Percentiles rank a stretch among this genome's conserved stretches.
Evolutionary conservation across 2,797 vertebrate genomes (phyloP).

Genomic region (Halcyon smyrnensis): DNA sequence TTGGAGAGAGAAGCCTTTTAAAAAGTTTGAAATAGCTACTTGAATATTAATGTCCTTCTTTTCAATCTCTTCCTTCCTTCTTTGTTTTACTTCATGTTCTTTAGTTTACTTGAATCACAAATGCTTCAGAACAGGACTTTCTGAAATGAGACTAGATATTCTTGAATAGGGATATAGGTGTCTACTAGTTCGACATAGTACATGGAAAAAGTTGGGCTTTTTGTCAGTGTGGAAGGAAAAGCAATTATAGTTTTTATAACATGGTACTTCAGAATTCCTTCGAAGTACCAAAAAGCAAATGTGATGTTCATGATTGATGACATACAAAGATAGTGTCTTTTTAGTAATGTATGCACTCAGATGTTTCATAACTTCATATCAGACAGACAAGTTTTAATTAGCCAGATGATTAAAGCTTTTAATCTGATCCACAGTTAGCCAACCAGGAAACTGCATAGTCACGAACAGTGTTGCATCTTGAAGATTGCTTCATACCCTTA

Average conservation of each 20-base stretch:
- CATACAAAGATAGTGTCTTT: neutral
- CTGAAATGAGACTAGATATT: neutral
- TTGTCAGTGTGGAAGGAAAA: neutral
- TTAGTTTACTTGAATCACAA: neutral
- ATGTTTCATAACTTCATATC: conserved; percentile 35
- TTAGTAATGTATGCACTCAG: neutral
- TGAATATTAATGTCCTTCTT: neutral
- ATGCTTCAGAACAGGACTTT: neutral
- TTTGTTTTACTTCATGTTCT: neutral
- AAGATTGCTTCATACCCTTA: neutral
- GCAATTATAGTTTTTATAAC: neutral
- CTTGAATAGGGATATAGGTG: neutral
- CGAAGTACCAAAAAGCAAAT: neutral
- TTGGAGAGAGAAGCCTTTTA: neutral
- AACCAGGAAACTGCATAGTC: neutral
- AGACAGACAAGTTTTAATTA: conserved; percentile 58
- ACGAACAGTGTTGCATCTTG: neutral
- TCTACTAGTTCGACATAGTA: neutral
- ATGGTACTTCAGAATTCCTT: neutral
- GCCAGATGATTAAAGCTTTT: conserved; percentile 47
- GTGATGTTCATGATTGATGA: neutral
- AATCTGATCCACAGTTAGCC: conserved; percentile 48
- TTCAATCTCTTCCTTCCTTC: neutral
- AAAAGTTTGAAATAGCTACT: neutral
- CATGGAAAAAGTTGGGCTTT: neutral